Percentiles rank a stretch among this genome's conserved stretches.
Conservation (phyloP, 1,140 invertebrate species). For the Zophobas atratus region DNA sequence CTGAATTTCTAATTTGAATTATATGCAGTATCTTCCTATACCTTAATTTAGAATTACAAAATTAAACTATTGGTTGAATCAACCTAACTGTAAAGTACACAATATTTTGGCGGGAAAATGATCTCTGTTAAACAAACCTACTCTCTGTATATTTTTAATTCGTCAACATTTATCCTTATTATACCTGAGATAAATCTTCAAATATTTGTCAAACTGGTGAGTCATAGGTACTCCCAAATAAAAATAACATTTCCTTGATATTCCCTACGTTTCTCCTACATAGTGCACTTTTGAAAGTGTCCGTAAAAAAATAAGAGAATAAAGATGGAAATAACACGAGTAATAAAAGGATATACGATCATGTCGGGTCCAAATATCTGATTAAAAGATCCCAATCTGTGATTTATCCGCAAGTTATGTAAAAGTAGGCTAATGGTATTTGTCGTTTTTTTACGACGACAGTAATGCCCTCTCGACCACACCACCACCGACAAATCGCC, state of each 20-base stretch:
- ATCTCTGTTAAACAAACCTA: not conserved
- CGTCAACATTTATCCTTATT: not conserved
- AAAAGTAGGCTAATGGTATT: slow-evolving; percentile 26
- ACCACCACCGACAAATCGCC: not conserved
- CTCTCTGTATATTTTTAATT: not conserved
- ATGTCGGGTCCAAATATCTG: slow-evolving; percentile 1
- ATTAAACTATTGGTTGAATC: no score
- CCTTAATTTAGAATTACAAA: no score
- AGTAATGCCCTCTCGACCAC: no score
- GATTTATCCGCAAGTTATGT: slow-evolving; percentile 8
- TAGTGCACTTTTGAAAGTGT: no score
- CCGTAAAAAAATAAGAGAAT: no score
- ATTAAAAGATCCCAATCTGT: slow-evolving; percentile 21
- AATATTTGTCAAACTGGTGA: not conserved
- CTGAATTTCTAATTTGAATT: no score
- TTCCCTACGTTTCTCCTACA: no score
- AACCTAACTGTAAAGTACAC: no score
- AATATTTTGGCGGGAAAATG: not conserved
- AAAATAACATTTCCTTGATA: no score
- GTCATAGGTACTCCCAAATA: not conserved
- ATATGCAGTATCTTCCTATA: no score
- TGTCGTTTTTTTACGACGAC: not conserved
- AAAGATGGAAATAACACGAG: not conserved
- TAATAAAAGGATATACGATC: not conserved
- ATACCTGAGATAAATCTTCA: not conserved